These are phyloP conservation scores for Orius laevigatus DNA, from an alignment of 1,140 invertebrate species.

Conservation along the genomic window DNA sequence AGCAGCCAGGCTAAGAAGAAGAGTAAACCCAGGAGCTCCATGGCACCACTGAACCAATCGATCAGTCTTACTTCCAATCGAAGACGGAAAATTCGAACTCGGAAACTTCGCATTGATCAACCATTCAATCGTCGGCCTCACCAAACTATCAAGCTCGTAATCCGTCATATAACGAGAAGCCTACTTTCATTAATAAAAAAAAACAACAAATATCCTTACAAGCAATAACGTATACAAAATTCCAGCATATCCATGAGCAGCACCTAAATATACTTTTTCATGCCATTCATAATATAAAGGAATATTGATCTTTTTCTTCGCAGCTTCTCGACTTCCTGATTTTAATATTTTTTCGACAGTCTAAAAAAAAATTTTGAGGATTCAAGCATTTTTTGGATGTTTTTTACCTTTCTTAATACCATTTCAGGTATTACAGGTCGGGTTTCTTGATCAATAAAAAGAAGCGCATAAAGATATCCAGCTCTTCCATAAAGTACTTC, in stretches of 20 bases:
- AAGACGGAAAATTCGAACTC: conserved; percentile 37
- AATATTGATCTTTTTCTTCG: too few species aligned
- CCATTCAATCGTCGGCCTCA: conserved; percentile 19
- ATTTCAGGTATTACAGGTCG: conserved; percentile 10
- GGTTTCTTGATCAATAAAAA: conserved; percentile 25
- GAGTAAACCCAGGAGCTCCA: conserved; percentile 43
- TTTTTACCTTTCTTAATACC: conserved; percentile 15
- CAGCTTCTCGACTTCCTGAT: conserved; percentile 7
- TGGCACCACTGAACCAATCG: conserved; percentile 53
- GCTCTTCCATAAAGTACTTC: conserved; percentile 39
- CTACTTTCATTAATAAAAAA: neutral
- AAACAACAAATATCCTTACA: conserved; percentile 22
- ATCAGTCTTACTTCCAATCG: conserved; percentile 35
- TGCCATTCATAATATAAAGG: conserved; percentile 43
- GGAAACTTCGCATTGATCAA: conserved; percentile 22
- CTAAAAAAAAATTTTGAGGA: neutral
- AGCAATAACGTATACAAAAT: conserved; percentile 38
- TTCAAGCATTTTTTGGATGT: too few species aligned
- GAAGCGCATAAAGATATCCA: conserved; percentile 35
- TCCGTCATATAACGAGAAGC: neutral
- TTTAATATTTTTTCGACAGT: neutral
- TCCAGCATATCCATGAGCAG: conserved; percentile 41
- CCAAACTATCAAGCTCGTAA: neutral
- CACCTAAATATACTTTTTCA: conserved; percentile 39
- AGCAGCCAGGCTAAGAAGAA: conserved; percentile 36